Base-by-base conservation (phyloP, 2,113 vertebrate species). In the Pungitius pungitius region DNA sequence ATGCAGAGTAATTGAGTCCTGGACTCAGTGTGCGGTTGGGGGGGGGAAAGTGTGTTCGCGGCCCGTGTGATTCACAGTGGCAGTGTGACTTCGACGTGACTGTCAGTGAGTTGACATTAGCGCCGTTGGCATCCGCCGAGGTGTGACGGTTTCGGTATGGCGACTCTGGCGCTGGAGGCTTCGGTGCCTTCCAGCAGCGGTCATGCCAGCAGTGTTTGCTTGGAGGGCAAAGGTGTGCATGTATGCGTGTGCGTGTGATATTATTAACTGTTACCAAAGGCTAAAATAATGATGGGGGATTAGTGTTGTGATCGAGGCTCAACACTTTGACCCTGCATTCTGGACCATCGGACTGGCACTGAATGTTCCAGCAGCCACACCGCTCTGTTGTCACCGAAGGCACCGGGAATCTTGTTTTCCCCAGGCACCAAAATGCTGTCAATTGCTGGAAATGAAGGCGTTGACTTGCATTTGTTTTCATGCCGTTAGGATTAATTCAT, bases 1-100 rank as follows among this genome's bases (percentile, higher is more conserved):
- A 83, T 72, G 78, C 77, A 88, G 82, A 89, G 85, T 89, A 86
- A 93, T 91, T 85, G 82, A 91, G 86, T 89, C 82, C 43, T 80
- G 69, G 62, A 35, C 68, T 84, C n/a, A n/a, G 57, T 65, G 62
- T 58, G 64, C 22, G 62, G 39, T 30, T 15, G 6, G 9, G 18
- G 82, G 42, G 27, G 62, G 60, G 59, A 54, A 62, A 35, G 61
- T 22, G 64, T 37, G 72, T 4, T n/a, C 9, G n/a, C 18, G 0
- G 20, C 51, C 45, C 0, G 0, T 39, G 10, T 77, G 81, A 81
- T 70, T 82, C 54, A 67, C n/a, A 62, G 52, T 20, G 20, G 9
- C 37, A 5, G n/a, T 4, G 59, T 7, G 45, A 60, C 52, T 68
- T 57, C 4, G 14, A 22, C 13, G 20, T 8, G 42, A 22, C 69